A percentile compares a stretch with the other conserved stretches of the same genome.
These are phyloP conservation scores for Amphiura filiformis DNA, from an alignment of 35 echinoderm and acorn worm species.

Conservation along the genomic window DNA sequence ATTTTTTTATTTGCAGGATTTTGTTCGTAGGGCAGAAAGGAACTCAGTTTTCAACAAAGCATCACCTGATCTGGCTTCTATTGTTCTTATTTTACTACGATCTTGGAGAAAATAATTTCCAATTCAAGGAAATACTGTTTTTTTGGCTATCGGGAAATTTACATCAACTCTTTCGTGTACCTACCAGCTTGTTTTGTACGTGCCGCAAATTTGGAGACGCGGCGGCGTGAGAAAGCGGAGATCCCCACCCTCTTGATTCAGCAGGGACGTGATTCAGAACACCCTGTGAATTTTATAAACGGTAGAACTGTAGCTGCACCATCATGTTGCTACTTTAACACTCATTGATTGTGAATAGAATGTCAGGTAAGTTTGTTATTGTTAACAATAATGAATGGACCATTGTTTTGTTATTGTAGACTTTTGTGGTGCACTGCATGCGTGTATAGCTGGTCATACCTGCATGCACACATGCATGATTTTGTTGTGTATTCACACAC, in stretches of 20 bases:
- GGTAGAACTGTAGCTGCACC: background rate
- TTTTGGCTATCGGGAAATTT: background rate
- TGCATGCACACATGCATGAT: no score
- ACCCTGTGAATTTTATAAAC: background rate
- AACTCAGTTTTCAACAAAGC: background rate
- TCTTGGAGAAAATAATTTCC: background rate
- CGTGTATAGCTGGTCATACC: no score
- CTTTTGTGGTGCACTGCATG: no score
- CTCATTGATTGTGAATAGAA: background rate
- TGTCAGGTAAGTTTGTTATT: background rate
- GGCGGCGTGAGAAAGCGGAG: background rate
- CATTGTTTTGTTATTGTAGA: no score
- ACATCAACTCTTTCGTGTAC: background rate
- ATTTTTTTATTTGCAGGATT: slow-evolving; percentile 13
- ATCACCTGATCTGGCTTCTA: background rate
- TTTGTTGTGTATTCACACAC: no score
- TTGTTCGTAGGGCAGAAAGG: background rate
- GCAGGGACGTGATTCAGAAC: background rate
- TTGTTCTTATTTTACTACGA: background rate
- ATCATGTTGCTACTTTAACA: background rate
- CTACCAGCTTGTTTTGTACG: background rate
- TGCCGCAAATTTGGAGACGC: background rate
- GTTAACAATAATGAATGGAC: no score
- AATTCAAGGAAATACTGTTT: background rate
- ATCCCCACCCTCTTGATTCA: background rate